phyloP scores from a whole-genome alignment of 2,113 vertebrate species.

The Mesitornis unicolor region DNA sequence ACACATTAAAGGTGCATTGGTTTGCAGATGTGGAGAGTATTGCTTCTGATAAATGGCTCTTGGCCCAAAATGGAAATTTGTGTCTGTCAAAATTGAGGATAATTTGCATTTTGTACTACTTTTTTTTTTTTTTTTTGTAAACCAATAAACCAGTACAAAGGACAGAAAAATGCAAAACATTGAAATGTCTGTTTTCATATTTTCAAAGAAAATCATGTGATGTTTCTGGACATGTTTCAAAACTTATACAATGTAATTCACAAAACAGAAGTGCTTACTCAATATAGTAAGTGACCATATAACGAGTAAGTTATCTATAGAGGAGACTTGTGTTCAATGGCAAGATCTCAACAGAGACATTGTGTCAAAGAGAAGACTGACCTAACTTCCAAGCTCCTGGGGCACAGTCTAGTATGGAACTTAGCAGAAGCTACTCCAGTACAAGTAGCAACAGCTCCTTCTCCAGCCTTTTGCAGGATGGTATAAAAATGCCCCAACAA shows the following conservation, averaged over 20 bases:
- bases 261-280: background rate
- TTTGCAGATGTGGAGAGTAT: background rate
- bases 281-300: background rate
- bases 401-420: background rate
- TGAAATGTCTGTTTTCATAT: background rate
- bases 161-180: background rate
- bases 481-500: background rate
- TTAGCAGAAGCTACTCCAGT: background rate
- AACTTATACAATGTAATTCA: background rate
- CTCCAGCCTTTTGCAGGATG: background rate
- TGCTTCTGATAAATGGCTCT: background rate
- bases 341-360: background rate
- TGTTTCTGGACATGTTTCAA: background rate
- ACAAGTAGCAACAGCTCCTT: background rate
- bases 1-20: background rate
- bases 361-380: background rate
- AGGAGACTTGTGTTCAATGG: background rate
- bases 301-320: background rate
- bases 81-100: background rate
- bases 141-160: background rate
- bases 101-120: background rate
- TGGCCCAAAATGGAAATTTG: background rate
- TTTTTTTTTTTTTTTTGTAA: background rate
- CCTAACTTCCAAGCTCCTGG: background rate
- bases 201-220: background rate